Base-by-base conservation (phyloP, 2,888 invertebrate genomes). In the Nomada goodeniana region DNA sequence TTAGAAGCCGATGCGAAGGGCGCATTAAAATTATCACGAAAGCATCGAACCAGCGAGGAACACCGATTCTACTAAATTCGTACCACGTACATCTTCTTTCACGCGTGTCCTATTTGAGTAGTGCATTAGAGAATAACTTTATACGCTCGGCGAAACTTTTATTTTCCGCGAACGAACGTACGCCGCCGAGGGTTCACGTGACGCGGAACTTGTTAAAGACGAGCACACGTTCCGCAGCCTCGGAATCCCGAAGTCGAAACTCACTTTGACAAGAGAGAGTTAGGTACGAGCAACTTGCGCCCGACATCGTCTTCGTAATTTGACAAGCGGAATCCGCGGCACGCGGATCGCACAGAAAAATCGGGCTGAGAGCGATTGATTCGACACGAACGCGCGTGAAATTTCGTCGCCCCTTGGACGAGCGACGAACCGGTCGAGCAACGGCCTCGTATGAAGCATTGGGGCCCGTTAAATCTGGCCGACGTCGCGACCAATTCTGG, bases 311-410 rank as follows among this genome's bases (percentile, higher is more conserved):
- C 36, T 47, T 61, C 64, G 61, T 80, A 80, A 80, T 80, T 78
- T 78, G 79, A 78, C 80, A 57, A 23, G 65, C 44, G 79, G 80
- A 78, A 78, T 78, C 50, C 67, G 29, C 10, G 55, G 61, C 79
- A 72, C 63, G 72, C 50, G 50, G 55, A 13, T 42, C 20, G 1
- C 13, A 9, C 1, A 42, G 61, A 73, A 72, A 80, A 80, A 80
- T 60, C 59, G 44, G 20, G 36, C 70, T 11, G 15, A 2, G 20
- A 5, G 2, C 44, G n/a, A 13, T 15, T 20, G 70, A 26, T 23
- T 72, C 64, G 36, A 15, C 4, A 15, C 4, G 53, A 72, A 36
- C 53, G 20, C 50, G 55, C 44, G n/a, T 29, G 23, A 57, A 77
- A 11, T 60, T 60, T 23, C n/a, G 13, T 55, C 23, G 70, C 29